A percentile compares a stretch with the other conserved stretches of the same genome.
Evolutionary conservation across 2,113 vertebrate species (phyloP).

Genomic region (Saguinus imperator): DNA sequence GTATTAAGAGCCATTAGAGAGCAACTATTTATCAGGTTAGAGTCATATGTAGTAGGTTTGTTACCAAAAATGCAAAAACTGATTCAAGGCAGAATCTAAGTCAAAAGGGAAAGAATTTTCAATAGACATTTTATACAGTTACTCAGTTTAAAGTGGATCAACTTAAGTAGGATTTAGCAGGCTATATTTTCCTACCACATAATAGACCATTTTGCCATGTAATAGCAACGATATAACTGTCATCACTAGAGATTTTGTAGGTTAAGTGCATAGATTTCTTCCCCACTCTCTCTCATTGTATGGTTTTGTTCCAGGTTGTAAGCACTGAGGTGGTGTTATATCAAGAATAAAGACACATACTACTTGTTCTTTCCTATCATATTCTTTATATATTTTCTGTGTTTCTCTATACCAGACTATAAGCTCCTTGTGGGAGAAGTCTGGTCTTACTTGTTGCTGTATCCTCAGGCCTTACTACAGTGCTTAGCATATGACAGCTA

Average conservation of each 20-base stretch:
- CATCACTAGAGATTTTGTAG: slow-evolving; percentile 81
- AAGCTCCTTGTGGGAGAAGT: slow-evolving; percentile 9
- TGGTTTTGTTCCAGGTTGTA: slow-evolving; percentile 79
- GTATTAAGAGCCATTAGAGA: slow-evolving; percentile 72
- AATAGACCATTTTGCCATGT: slow-evolving; percentile 81
- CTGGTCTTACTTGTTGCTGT: background rate
- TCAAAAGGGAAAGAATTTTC: slow-evolving; percentile 83
- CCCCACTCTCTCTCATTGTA: slow-evolving; percentile 64
- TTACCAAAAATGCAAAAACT: slow-evolving; percentile 82
- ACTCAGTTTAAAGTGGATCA: slow-evolving; percentile 76
- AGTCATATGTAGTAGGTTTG: slow-evolving; percentile 78
- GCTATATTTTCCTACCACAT: slow-evolving; percentile 78
- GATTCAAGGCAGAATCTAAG: slow-evolving; percentile 86
- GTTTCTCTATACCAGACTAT: background rate
- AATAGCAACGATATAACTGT: slow-evolving; percentile 80
- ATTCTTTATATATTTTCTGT: background rate
- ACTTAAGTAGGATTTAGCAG: slow-evolving; percentile 82
- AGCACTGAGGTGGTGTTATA: slow-evolving; percentile 76
- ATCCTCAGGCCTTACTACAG: background rate
- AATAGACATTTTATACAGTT: slow-evolving; percentile 78
- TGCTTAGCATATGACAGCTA: background rate
- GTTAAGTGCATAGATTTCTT: slow-evolving; percentile 87
- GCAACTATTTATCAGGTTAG: slow-evolving; percentile 79
- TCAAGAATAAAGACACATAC: slow-evolving; percentile 72
- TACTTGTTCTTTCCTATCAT: slow-evolving; percentile 70